phyloP scores from a whole-genome alignment of 2,888 invertebrate species.

The Miltochrista miniata region DNA sequence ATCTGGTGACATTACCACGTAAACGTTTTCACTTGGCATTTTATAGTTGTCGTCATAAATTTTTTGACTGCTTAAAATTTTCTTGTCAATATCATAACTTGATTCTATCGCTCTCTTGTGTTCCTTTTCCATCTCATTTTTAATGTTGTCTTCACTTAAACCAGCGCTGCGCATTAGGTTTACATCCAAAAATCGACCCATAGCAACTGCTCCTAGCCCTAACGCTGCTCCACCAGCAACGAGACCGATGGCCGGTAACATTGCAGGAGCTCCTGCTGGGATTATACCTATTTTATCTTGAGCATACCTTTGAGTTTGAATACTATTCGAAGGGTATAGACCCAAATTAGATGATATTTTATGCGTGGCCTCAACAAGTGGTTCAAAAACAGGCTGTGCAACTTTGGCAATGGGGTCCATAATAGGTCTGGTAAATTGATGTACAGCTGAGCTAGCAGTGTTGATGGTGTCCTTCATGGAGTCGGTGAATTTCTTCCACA shows the following conservation, averaged over 20 bases:
- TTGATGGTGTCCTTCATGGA: conserved; percentile 89
- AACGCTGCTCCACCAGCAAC: conserved; percentile 93
- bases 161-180: conserved; percentile 84
- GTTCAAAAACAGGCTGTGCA: conserved; percentile 87
- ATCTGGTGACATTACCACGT: conserved; percentile 79
- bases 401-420: conserved; percentile 83
- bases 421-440: conserved; percentile 85
- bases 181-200: conserved; percentile 88
- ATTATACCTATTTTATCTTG: conserved; percentile 87
- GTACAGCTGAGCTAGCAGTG: conserved; percentile 87
- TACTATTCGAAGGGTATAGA: conserved; percentile 76
- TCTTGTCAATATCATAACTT: conserved; percentile 71
- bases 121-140: conserved; percentile 77
- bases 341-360: conserved; percentile 91
- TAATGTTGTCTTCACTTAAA: conserved; percentile 61
- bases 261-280: conserved; percentile 82
- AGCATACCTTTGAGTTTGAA: conserved; percentile 74
- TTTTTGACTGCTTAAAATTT: conserved; percentile 69
- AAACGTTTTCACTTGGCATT: conserved; percentile 81
- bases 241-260: conserved; percentile 89
- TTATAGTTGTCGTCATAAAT: conserved; percentile 79
- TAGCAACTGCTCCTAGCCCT: conserved; percentile 91
- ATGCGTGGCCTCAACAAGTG: conserved; percentile 90
- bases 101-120: conserved; percentile 81
- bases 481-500: conserved; percentile 89